A percentile compares a stretch with the other conserved stretches of the same genome.
phyloP scores from a whole-genome alignment of 2,797 vertebrate genomes.

The Oreonectes daqikongensis region DNA sequence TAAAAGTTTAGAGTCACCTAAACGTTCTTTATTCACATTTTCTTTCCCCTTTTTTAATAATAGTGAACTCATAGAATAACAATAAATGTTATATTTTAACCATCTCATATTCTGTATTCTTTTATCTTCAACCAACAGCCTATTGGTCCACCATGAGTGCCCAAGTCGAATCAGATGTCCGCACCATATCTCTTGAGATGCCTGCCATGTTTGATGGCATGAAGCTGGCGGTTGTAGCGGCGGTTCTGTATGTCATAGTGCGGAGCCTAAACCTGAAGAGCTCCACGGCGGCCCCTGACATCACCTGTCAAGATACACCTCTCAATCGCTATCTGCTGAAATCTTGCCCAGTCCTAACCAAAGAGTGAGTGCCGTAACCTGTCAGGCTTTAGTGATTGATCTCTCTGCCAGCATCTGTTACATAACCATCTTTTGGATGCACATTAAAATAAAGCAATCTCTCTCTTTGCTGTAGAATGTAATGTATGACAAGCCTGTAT shows the following conservation, averaged over 20 bases:
- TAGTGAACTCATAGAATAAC: too few relatives aligned
- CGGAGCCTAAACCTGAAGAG: constrained; percentile 93
- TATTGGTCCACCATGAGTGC: constrained; percentile 58
- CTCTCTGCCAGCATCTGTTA: background rate
- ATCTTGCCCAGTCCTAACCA: constrained; percentile 88
- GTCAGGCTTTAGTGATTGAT: background rate
- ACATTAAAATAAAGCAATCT: background rate
- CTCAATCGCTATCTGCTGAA: constrained; percentile 88
- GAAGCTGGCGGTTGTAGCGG: constrained; percentile 90
- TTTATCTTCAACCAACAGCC: constrained; percentile 3
- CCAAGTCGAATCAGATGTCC: constrained; percentile 54
- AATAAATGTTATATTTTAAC: too few relatives aligned
- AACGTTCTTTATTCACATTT: too few relatives aligned
- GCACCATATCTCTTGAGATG: constrained; percentile 75
- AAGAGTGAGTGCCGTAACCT: constrained; percentile 85
- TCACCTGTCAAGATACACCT: constrained; percentile 85
- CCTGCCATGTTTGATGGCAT: constrained; percentile 92
- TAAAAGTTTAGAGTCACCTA: too few relatives aligned
- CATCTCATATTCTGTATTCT: too few relatives aligned
- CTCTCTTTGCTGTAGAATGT: background rate
- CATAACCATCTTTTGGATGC: background rate
- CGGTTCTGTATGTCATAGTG: constrained; percentile 89
- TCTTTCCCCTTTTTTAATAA: too few relatives aligned
- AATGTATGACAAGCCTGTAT: background rate
- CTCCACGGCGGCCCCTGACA: constrained; percentile 83